These are phyloP conservation scores for Pelvicachromis taeniatus DNA, from an alignment of 2,113 vertebrate species.

Conservation along the genomic window DNA sequence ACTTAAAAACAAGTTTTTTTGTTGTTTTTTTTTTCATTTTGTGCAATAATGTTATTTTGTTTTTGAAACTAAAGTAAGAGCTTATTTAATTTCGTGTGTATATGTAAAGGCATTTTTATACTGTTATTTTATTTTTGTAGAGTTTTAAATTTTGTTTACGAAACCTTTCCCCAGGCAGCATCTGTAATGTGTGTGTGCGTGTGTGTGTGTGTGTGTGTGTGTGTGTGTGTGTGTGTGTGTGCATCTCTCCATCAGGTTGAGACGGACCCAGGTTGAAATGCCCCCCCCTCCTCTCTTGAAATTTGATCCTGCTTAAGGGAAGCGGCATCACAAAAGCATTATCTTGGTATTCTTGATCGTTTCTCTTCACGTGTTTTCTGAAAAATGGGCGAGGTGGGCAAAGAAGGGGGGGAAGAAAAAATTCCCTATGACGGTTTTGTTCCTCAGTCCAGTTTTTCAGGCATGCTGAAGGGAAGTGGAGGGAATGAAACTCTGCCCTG, in stretches of 20 bases:
- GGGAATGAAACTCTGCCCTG: not conserved
- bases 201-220: not conserved
- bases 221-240: not conserved
- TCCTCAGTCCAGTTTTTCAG: conserved; percentile 2
- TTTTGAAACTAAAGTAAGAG: conserved; percentile 60
- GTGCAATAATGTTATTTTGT: conserved; percentile 86
- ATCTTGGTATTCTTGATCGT: not conserved
- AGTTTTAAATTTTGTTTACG: conserved; percentile 79
- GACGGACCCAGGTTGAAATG: conserved; percentile 12
- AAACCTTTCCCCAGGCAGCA: conserved; percentile 81
- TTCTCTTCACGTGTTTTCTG: not conserved
- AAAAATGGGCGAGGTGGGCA: not conserved
- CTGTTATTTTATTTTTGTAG: conserved; percentile 78
- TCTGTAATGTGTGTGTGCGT: conserved; percentile 41
- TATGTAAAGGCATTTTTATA: conserved; percentile 60
- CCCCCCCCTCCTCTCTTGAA: not conserved
- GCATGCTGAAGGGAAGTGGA: not conserved
- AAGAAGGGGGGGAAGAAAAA: not conserved
- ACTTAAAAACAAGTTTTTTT: conserved; percentile 40
- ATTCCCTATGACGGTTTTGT: not conserved
- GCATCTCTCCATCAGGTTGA: conserved; percentile 3
- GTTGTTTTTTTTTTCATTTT: conserved; percentile 74
- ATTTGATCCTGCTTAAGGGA: not conserved
- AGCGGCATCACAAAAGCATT: not conserved
- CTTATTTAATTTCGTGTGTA: conserved; percentile 87